Base-by-base conservation (phyloP, 2,888 invertebrate species). In the Drosophila trichaetosa region DNA sequence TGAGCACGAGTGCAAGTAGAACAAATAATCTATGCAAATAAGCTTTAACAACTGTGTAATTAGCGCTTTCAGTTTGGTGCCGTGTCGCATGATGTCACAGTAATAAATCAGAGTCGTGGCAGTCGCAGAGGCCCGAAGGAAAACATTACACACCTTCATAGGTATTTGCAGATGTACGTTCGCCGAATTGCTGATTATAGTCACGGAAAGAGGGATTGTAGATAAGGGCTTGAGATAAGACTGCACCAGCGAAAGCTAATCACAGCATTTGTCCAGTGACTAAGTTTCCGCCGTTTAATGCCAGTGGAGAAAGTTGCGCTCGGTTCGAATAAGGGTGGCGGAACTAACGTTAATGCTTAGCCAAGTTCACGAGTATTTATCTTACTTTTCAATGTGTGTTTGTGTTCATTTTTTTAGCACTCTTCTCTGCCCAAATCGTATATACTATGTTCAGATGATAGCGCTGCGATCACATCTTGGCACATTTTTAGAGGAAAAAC, bases 21-120 rank as follows among this genome's bases (percentile, higher is more conserved):
- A 11, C 40, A 54, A 54, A 11, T 46, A 21, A 6, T 38, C 27
- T 46, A 49, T 63, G 63, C 54, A 73, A 71, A 73, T 71, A 57
- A n/a, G 4, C 21, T 27, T 51, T 31, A 49, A 36, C 46, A 53
- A 33, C 21, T 31, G 24, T 40, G 21, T 27, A 46, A 11, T 29
- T 1, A 27, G 13, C 46, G 38, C 38, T 33, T 13, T 42, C 4
- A 33, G 42, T 42, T 24, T 77, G 57, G 73, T 77, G 63, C 59
- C 59, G 73, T 61, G 53, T 21, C 21, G 76, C 38, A 73, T 88
- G 87, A 83, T 80, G 89, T 86, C 89, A 88, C 69, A 60, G 66
- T 70, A 69, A 82, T 89, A 84, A 85, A 72, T 84, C 66, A 81
- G n/a, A 31, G 63, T 57, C 51, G 52, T 66, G 59, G 29, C 40